phyloP scores from a whole-genome alignment of 2,797 vertebrate genomes.

The Crotalus adamanteus region DNA sequence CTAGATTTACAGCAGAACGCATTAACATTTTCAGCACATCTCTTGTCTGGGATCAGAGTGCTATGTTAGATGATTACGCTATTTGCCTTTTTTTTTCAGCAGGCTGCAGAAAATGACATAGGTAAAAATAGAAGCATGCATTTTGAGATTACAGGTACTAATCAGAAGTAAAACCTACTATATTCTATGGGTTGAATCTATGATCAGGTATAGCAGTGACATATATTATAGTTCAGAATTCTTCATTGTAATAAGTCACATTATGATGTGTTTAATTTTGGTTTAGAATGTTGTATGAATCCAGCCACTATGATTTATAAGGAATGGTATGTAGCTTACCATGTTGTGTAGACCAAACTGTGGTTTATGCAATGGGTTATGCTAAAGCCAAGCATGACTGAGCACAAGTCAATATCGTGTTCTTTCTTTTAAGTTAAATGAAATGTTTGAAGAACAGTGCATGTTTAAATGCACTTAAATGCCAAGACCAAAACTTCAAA shows the following conservation, averaged over 20 bases:
- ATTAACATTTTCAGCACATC: constrained; percentile 19
- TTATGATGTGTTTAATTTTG: not conserved
- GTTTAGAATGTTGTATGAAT: not conserved
- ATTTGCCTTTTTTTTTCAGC: not conserved
- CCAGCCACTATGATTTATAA: not conserved
- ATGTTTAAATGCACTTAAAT: not conserved
- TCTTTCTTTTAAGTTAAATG: not conserved
- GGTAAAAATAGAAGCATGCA: not conserved
- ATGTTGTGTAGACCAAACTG: not conserved
- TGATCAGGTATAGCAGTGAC: not conserved
- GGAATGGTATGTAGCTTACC: not conserved
- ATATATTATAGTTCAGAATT: not conserved
- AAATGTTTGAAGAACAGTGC: not conserved
- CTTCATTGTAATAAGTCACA: not conserved
- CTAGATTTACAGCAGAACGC: constrained; percentile 1
- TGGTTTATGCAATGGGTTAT: not conserved
- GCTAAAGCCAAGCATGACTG: not conserved
- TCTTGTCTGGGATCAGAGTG: not conserved
- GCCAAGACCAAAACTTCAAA: not conserved
- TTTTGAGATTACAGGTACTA: not conserved
- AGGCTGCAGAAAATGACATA: not conserved
- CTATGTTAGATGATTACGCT: not conserved
- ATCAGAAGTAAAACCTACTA: not conserved
- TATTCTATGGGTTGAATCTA: not conserved
- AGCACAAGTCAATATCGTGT: not conserved